Evolutionary conservation across 2,888 invertebrate genomes (phyloP).

Genomic region (Dryocosmus kuriphilus): DNA sequence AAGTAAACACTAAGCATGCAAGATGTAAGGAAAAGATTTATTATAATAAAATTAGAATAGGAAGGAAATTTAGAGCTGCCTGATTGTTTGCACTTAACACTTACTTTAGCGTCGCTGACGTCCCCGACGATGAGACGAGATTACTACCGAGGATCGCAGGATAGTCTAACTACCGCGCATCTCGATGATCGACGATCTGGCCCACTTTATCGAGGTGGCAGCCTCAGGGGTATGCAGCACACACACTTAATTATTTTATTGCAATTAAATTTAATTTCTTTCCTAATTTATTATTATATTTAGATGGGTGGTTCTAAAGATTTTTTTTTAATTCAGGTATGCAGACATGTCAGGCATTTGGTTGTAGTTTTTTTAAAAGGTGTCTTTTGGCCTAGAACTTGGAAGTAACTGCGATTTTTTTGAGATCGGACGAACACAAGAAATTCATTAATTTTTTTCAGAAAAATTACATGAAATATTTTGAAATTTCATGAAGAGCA

Average conservation of each 20-base stretch:
- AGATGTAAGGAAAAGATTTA: background rate
- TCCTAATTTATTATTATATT: slow-evolving; percentile 29
- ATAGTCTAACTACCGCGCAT: slow-evolving; percentile 87
- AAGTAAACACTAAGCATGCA: background rate
- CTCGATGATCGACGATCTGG: slow-evolving; percentile 80
- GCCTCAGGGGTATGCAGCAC: slow-evolving; percentile 77
- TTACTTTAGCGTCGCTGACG: slow-evolving; percentile 77
- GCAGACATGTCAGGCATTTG: too few species aligned
- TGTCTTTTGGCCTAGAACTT: too few species aligned
- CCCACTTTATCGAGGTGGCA: slow-evolving; percentile 85
- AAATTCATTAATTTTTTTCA: too few species aligned
- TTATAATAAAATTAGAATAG: slow-evolving; percentile 54
- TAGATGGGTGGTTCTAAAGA: slow-evolving; percentile 55
- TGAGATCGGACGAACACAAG: too few species aligned
- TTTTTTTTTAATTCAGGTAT: background rate
- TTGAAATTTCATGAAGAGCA: too few species aligned
- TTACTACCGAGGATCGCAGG: slow-evolving; percentile 95
- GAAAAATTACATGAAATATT: too few species aligned
- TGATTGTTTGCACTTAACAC: slow-evolving; percentile 72
- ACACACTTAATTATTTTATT: slow-evolving; percentile 64
- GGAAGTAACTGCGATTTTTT: too few species aligned
- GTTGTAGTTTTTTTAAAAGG: too few species aligned
- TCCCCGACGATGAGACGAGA: slow-evolving; percentile 89
- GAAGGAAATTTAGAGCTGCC: slow-evolving; percentile 71
- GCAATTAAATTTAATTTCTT: background rate